Conservation (phyloP, 2,113 vertebrate genomes). For the Brachyistius frenatus region DNA sequence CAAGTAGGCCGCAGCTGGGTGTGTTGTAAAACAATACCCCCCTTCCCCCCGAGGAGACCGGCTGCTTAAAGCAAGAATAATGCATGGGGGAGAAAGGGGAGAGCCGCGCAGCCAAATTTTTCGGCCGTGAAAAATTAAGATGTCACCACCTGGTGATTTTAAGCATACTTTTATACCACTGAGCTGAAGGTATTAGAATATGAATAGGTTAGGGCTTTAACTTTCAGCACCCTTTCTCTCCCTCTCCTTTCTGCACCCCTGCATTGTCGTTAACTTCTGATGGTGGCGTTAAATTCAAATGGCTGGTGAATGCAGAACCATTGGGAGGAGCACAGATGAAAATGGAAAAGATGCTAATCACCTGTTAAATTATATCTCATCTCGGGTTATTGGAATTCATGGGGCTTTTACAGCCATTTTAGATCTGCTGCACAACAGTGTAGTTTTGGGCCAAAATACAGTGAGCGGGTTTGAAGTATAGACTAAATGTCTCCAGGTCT, state of each 20-base stretch:
- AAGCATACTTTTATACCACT: constrained; percentile 68
- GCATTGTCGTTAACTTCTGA: no score
- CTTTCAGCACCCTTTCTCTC: no score
- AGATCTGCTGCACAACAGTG: constrained; percentile 8
- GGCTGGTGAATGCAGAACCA: constrained; percentile 13
- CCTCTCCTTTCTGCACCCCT: constrained; percentile 10
- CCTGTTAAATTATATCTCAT: constrained; percentile 35
- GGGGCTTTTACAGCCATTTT: constrained; percentile 20
- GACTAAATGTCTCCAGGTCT: not conserved
- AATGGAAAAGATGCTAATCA: constrained; percentile 45
- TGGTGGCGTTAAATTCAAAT: constrained; percentile 40
- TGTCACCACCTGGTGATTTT: constrained; percentile 78
- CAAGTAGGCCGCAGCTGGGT: constrained; percentile 80
- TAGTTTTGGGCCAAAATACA: not conserved
- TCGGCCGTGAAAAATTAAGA: constrained; percentile 80
- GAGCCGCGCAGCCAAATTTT: constrained; percentile 55
- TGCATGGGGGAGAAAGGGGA: constrained; percentile 62
- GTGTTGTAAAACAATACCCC: constrained; percentile 81
- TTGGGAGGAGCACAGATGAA: not conserved
- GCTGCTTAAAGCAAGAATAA: constrained; percentile 82
- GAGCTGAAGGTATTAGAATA: constrained; percentile 25
- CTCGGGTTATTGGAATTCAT: constrained; percentile 23
- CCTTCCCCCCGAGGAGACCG: constrained; percentile 59
- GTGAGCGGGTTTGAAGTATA: not conserved
- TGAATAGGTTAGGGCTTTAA: no score